Base-by-base conservation (phyloP, 1,140 invertebrate species). In the Saccostrea cuccullata region DNA sequence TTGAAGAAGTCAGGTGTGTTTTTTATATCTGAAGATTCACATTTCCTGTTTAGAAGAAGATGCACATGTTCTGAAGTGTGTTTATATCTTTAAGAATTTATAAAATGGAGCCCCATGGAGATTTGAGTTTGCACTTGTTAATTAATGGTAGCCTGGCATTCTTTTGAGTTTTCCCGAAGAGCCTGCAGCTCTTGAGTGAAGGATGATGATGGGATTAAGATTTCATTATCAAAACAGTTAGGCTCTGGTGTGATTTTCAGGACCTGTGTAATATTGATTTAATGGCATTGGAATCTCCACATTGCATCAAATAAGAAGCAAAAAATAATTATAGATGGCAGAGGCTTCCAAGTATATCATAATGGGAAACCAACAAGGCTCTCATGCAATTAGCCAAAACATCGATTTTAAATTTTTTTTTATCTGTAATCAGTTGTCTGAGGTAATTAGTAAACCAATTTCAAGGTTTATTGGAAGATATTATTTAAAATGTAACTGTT, bases 71-170 rank as follows among this genome's bases (percentile, higher is more conserved):
- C 70, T 73, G 70, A 73, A 73, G 70, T 73, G 15, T 73, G 70
- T 73, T 73, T 73, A 73, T 73, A 73, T 73, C 70, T 73, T 73
- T 73, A 73, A 73, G 70, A 73, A 73, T 73, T 73, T 73, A 73
- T 73, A 73, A 73, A 73, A 73, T 73, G 70, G 70, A 73, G 30
- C 70, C 70, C 70, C 70, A 1, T 73, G 70, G 30, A 73, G 70
- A 15, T 26, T 73, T 26, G 70, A 73, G 70, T 73, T 73, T 73
- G 70, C 70, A 36, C 70, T 73, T 73, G 70, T 73, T 73, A 73
- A 73, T 73, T 73, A 73, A 73, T 73, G 70, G 70, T 13, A 73
- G 70, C n/a, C 70, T 73, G 9, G 70, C 70, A 73, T 73, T 73
- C 70, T 13, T 73, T 73, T 73, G 70, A 26, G 70, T 73, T 73